These are phyloP conservation scores for Calyptommatus sinebrachiatus DNA, from an alignment of 2,113 vertebrate species.

Conservation along the genomic window DNA sequence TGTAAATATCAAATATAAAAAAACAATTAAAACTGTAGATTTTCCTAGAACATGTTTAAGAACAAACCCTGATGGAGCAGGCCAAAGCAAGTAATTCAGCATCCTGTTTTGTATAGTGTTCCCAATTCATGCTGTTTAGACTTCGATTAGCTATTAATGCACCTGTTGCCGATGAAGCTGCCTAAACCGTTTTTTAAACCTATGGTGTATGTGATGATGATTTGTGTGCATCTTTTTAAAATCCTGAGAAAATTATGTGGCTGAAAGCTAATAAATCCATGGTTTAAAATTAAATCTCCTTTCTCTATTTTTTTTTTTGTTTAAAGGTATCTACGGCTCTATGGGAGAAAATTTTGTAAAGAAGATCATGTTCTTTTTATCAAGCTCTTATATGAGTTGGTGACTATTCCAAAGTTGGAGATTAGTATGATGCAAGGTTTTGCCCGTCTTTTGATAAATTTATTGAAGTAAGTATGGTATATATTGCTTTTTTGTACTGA, in stretches of 20 bases:
- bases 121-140: too few species aligned
- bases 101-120: too few species aligned
- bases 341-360: constrained; percentile 97
- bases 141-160: too few species aligned
- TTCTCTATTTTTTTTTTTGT: neutral
- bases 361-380: constrained; percentile 97
- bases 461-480: constrained; percentile 86
- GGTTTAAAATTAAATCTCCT: neutral
- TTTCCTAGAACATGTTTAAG: too few species aligned
- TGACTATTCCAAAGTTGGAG: constrained; percentile 91
- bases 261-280: neutral
- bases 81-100: too few species aligned
- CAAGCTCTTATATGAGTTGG: constrained; percentile 92
- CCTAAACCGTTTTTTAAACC: too few species aligned
- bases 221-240: neutral
- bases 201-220: neutral
- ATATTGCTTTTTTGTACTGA: neutral
- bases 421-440: constrained; percentile 98
- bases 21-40: too few species aligned
- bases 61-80: too few species aligned
- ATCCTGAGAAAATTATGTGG: neutral
- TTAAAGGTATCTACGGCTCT: constrained; percentile 90
- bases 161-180: too few species aligned
- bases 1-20: too few species aligned
- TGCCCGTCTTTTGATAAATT: constrained; percentile 90